A percentile compares a stretch with the other conserved stretches of the same genome.
These are phyloP conservation scores for Hofmannophila pseudospretella DNA, from an alignment of 2,888 invertebrate genomes.

Conservation along the genomic window DNA sequence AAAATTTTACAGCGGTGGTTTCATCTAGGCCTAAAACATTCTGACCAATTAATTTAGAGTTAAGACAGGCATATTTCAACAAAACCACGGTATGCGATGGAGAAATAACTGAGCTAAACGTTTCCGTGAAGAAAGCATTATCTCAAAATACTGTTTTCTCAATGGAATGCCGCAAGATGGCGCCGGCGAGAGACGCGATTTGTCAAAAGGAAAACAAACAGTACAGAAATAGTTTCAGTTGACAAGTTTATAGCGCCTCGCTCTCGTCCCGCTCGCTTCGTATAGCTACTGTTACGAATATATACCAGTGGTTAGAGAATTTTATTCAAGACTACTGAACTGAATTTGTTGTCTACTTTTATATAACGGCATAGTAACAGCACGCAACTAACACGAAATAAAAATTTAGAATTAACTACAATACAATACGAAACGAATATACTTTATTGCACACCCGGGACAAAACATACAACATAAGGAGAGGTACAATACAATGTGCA, in stretches of 20 bases:
- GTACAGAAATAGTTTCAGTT: conserved; percentile 68
- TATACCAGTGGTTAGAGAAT: conserved; percentile 42
- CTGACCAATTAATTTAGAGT: conserved; percentile 2
- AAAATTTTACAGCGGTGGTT: no score
- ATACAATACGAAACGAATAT: no score
- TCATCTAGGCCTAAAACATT: background rate
- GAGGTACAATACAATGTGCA: no score
- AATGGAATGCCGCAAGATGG: conserved; percentile 55
- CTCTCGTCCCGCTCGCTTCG: conserved; percentile 23
- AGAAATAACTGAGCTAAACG: conserved; percentile 7
- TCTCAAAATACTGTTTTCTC: conserved; percentile 14
- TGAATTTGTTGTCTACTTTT: no score
- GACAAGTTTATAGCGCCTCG: conserved; percentile 68
- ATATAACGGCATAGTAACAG: no score
- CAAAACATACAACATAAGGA: no score
- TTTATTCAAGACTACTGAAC: no score
- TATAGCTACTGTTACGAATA: conserved; percentile 41
- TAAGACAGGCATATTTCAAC: conserved; percentile 10
- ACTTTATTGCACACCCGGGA: no score
- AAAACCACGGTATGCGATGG: conserved; percentile 5
- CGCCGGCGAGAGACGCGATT: conserved; percentile 56
- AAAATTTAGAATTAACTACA: no score
- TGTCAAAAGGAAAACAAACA: conserved; percentile 74
- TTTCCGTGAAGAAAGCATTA: conserved; percentile 5
- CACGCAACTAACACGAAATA: no score